phyloP scores from a whole-genome alignment of 2,113 vertebrate species.

The Rhinogobius similis region DNA sequence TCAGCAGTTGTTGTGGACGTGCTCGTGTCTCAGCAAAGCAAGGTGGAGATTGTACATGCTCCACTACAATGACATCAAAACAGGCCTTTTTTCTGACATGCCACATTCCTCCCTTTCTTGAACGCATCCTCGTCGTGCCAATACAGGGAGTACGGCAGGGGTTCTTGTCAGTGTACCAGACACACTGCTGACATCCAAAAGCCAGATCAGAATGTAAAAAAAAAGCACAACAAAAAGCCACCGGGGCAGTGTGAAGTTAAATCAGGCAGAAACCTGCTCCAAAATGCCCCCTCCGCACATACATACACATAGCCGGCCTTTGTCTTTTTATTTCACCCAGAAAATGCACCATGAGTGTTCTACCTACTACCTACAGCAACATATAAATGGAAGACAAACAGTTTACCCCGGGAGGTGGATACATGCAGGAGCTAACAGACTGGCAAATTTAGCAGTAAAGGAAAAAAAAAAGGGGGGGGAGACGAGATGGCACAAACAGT shows the following conservation, averaged over 20 bases:
- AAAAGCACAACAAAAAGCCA: conserved; percentile 47
- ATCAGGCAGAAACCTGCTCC: conserved; percentile 71
- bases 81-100: conserved; percentile 76
- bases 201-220: conserved; percentile 29
- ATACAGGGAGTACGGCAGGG: neutral
- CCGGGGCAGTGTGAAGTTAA: conserved; percentile 55
- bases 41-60: conserved; percentile 25
- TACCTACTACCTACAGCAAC: conserved; percentile 51
- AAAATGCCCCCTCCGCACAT: conserved; percentile 50
- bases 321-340: conserved; percentile 52
- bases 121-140: conserved; percentile 48
- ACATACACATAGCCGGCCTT: conserved; percentile 47
- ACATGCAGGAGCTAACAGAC: neutral
- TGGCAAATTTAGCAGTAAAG: conserved; percentile 11
- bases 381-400: conserved; percentile 59
- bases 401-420: conserved; percentile 53
- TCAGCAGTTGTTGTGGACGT: conserved; percentile 22
- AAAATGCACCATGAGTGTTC: conserved; percentile 58
- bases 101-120: conserved; percentile 65
- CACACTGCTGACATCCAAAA: conserved; percentile 13
- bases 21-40: conserved; percentile 26
- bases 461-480: conserved; percentile 15
- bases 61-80: conserved; percentile 71
- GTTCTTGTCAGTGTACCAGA: neutral
- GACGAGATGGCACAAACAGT: conserved; percentile 30